Base-by-base conservation (phyloP, 1,140 invertebrate genomes). In the Planococcus citri region DNA sequence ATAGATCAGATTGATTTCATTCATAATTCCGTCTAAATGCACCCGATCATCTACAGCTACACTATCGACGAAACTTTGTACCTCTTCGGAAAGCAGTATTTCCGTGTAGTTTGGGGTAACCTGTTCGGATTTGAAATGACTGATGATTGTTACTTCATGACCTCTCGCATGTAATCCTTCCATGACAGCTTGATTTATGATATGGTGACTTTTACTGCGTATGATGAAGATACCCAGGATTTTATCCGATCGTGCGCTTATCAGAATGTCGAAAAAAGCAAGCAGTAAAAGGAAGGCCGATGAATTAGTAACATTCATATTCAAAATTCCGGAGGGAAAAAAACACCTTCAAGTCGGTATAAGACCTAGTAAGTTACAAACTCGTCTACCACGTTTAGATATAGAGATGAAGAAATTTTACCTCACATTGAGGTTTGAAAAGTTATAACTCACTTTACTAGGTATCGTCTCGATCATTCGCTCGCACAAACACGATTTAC, bases 131-230 rank as follows among this genome's bases (percentile, higher is more conserved):
- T 75, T 74, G 68, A 76, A 61, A 6, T 76, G 69, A 14, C 74
- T 77, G 10, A 76, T 29, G 0, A 78, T 74, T 0, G 74, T 75
- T 1, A 79, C 64, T 20, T 76, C 57, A 73, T 79, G 78, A 21
- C 75, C 76, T 69, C 76, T 61, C 1, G 51, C 37, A 0, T 75
- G 77, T 22, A 79, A 70, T 24, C 73, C 77, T 3, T 74, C 68
- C 14, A 78, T 69, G 14, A 79, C 20, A 0, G 77, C 74, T 68
- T 75, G 72, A 21, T 77, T 78, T 6, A 78, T 72, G 10, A 71
- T 68, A 61, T 73, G 77, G 70, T 80, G 78, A 69, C 77, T 79
- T 73, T 70, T 74, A 14, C 41, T 51, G 17, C n/a, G 10, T 51
- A 51, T n/a, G 2, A 20, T n/a, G 17, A 51, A 51, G 17, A 51